Percentiles rank a stretch among this genome's conserved stretches.
Evolutionary conservation across 2,888 invertebrate species (phyloP).

Genomic region (Pandemis heparana): DNA sequence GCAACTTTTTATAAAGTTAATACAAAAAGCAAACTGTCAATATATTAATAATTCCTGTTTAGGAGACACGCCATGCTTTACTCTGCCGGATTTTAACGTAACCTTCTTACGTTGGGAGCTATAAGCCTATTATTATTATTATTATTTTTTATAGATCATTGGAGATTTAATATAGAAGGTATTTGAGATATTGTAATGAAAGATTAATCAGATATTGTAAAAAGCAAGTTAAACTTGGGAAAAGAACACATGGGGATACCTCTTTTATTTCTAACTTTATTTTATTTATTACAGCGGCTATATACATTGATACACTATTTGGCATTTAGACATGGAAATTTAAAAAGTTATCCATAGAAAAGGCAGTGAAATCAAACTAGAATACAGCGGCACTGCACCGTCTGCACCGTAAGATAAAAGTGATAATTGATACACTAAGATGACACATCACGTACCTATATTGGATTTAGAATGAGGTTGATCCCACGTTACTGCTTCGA

Average conservation of each 20-base stretch:
- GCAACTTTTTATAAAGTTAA: neutral
- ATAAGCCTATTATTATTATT: too few relatives aligned
- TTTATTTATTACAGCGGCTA: too few relatives aligned
- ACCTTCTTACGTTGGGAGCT: neutral
- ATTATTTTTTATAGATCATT: too few relatives aligned
- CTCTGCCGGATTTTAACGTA: neutral
- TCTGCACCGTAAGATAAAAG: neutral
- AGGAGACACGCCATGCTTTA: neutral
- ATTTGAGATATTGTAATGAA: too few relatives aligned
- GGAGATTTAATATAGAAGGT: neutral
- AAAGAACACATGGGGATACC: too few relatives aligned
- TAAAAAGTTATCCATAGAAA: too few relatives aligned
- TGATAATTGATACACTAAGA: neutral
- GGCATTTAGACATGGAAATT: too few relatives aligned
- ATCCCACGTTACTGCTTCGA: constrained; percentile 19
- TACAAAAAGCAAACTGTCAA: neutral
- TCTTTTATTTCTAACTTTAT: too few relatives aligned
- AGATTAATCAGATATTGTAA: too few relatives aligned
- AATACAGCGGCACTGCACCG: neutral
- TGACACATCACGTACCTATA: neutral
- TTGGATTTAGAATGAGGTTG: neutral
- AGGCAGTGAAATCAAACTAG: too few relatives aligned
- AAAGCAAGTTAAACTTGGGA: too few relatives aligned
- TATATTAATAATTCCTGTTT: neutral
- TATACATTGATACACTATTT: too few relatives aligned